Evolutionary conservation across 1,140 invertebrate species (phyloP).

Genomic region (Ceratosolen fusciceps): DNA sequence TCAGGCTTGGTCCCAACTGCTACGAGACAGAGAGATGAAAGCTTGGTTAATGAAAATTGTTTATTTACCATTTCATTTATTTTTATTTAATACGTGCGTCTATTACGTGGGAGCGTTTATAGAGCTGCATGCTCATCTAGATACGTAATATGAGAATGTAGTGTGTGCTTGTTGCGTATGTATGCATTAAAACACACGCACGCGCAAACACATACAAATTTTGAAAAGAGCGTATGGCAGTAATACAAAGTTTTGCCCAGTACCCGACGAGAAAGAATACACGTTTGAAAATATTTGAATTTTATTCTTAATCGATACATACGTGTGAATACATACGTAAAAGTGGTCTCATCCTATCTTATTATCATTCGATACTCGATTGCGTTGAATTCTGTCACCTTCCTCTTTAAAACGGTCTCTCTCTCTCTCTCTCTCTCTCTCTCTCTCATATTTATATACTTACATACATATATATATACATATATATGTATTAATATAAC

Average conservation of each 20-base stretch:
- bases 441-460: conserved; percentile 11
- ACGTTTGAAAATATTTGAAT: conserved; percentile 25
- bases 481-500: conserved; percentile 28
- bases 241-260: conserved; percentile 42
- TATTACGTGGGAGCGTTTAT: background rate
- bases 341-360: background rate
- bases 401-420: conserved; percentile 11
- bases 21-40: conserved; percentile 52
- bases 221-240: conserved; percentile 32
- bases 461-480: conserved; percentile 1
- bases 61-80: conserved; percentile 8
- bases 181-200: background rate
- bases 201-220: background rate
- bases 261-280: conserved; percentile 40
- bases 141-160: background rate
- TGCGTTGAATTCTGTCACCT: conserved; percentile 30
- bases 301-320: conserved; percentile 31
- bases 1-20: conserved; percentile 56
- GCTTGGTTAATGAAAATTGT: conserved; percentile 26
- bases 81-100: background rate
- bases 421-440: background rate
- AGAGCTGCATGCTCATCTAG: background rate
- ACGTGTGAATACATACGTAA: conserved; percentile 22
- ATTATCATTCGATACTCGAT: conserved; percentile 14
- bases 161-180: background rate